Conservation (phyloP, 2,888 invertebrate genomes). For the Drosophila kuntzei region DNA sequence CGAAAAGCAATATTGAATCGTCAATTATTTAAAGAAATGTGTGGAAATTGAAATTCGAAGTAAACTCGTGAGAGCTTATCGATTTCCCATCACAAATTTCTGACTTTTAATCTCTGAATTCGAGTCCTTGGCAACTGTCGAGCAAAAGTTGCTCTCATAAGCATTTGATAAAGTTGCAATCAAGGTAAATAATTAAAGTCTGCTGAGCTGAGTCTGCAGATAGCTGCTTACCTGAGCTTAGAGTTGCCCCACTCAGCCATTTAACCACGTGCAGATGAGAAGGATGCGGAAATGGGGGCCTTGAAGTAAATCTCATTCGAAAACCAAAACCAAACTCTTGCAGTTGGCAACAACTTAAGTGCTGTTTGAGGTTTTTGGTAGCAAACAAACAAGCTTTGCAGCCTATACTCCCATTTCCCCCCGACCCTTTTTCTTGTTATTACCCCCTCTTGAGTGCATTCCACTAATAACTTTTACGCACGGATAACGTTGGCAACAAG, state of each 20-base stretch:
- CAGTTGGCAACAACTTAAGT: constrained; percentile 73
- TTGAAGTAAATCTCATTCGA: constrained; percentile 32
- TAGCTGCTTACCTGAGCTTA: constrained; percentile 12
- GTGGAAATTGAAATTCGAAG: background rate
- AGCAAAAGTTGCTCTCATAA: background rate
- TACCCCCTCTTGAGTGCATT: constrained; percentile 52
- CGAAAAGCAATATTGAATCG: background rate
- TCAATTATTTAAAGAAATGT: background rate
- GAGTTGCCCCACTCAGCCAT: background rate
- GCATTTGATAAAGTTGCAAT: constrained; percentile 25
- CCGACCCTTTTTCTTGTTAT: background rate
- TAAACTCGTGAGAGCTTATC: background rate
- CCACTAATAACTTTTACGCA: constrained; percentile 79
- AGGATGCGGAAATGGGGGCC: background rate
- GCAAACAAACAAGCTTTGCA: constrained; percentile 52
- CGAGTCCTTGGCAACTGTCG: constrained; percentile 1
- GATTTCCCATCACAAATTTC: constrained; percentile 1
- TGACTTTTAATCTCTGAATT: background rate
- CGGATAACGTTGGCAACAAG: constrained; percentile 56
- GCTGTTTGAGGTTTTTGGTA: constrained; percentile 71
- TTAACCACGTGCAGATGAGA: background rate
- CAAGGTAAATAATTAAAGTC: constrained; percentile 33
- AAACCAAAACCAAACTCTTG: constrained; percentile 52
- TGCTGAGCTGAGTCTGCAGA: constrained; percentile 11
- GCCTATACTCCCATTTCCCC: background rate